Conservation (phyloP, 2,113 vertebrate species). For the Muntiacus muntjak region DNA sequence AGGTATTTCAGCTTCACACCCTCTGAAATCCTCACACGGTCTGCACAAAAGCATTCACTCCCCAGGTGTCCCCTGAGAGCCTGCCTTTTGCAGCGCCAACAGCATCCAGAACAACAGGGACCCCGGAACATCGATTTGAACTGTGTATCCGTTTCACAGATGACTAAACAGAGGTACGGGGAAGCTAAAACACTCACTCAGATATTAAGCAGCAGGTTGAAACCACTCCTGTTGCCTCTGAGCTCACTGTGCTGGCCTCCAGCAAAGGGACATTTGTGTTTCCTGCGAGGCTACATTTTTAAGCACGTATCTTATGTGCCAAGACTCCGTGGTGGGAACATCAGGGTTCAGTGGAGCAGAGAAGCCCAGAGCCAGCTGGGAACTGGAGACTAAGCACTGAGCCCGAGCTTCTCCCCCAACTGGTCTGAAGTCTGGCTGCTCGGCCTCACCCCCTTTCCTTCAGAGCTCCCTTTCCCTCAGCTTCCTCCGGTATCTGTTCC, state of each 20-base stretch:
- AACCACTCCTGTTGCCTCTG: neutral
- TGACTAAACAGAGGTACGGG: rapidly evolving
- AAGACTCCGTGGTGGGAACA: neutral
- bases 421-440: neutral
- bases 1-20: rapidly evolving
- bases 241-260: neutral
- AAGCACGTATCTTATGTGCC: neutral
- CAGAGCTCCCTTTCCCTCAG: rapidly evolving
- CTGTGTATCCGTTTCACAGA: neutral
- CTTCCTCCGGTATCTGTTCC: rapidly evolving
- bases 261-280: too few relatives aligned
- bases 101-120: too few relatives aligned
- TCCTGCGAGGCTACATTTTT: neutral
- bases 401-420: too few relatives aligned
- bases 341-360: too few relatives aligned
- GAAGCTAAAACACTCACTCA: neutral
- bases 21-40: rapidly evolving
- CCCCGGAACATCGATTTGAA: rapidly evolving
- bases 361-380: neutral
- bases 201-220: rapidly evolving
- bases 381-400: too few relatives aligned
- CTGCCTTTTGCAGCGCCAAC: rapidly evolving
- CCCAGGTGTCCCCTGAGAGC: rapidly evolving
- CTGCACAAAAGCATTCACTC: rapidly evolving
- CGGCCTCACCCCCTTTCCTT: rapidly evolving